Conservation (phyloP, 2,888 invertebrate species). For the Cantharis lateralis region DNA sequence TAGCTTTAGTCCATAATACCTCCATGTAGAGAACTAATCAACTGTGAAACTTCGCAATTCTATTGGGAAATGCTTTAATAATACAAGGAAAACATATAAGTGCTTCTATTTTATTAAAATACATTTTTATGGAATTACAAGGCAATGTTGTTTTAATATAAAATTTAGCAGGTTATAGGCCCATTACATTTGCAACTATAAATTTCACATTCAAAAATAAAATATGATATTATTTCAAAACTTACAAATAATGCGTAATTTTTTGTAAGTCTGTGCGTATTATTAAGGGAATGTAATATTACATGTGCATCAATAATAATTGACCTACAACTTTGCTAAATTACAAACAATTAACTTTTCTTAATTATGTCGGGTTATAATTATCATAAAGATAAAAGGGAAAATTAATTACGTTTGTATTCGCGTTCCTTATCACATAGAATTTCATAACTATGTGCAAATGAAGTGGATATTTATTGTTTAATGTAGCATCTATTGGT, state of each 20-base stretch:
- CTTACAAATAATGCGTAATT: too few species aligned
- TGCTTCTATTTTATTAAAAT: conserved; percentile 5
- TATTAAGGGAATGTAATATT: neutral
- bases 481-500: conserved; percentile 3
- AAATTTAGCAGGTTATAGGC: neutral
- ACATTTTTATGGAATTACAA: neutral
- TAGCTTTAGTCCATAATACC: neutral
- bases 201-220: neutral
- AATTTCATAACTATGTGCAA: conserved; percentile 23
- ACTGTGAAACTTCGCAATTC: conserved; percentile 5
- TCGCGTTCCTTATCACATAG: conserved; percentile 22
- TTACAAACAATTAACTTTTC: neutral
- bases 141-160: neutral
- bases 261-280: neutral
- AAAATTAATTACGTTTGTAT: conserved; percentile 13
- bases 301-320: neutral
- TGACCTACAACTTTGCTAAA: neutral
- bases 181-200: neutral
- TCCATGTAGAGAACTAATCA: conserved; percentile 6
- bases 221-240: neutral
- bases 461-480: conserved; percentile 8
- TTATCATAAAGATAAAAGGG: conserved; percentile 1
- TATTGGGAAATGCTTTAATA: conserved; percentile 1
- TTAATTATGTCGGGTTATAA: neutral
- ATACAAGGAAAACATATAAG: conserved; percentile 15